A percentile compares a stretch with the other conserved stretches of the same genome.
phyloP scores from a whole-genome alignment of 1,140 invertebrate species.

The Coelopa frigida region DNA sequence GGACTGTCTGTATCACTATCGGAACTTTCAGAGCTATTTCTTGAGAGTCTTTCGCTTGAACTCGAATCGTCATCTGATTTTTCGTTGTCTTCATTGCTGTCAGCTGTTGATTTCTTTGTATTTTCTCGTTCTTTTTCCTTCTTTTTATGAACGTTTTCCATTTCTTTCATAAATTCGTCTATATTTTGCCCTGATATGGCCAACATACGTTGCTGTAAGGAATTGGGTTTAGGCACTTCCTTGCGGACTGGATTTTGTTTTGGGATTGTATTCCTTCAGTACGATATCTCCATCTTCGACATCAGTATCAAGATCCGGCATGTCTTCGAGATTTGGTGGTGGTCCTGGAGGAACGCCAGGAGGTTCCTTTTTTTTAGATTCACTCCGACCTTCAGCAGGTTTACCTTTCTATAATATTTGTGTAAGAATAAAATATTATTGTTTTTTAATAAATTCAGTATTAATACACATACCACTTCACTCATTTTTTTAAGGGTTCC shows the following conservation, averaged over 20 bases:
- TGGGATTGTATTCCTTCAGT: conserved; percentile 15
- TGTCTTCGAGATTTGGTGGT: conserved; percentile 61
- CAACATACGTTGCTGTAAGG: conserved; percentile 75
- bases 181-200: conserved; percentile 81
- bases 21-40: conserved; percentile 4
- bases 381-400: conserved; percentile 28
- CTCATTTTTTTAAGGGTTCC: conserved; percentile 24
- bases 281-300: conserved; percentile 50
- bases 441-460: background rate
- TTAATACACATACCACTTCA: conserved; percentile 4
- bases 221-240: conserved; percentile 59
- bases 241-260: conserved; percentile 19
- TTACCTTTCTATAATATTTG: conserved; percentile 4
- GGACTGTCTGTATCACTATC: conserved; percentile 15
- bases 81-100: conserved; percentile 16
- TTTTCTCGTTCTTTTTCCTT: conserved; percentile 54
- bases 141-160: conserved; percentile 76
- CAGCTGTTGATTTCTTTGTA: conserved; percentile 9
- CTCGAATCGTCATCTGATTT: conserved; percentile 40
- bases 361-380: conserved; percentile 51
- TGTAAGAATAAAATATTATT: background rate
- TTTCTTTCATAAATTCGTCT: conserved; percentile 87
- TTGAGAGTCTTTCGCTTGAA: conserved; percentile 12
- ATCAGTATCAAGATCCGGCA: conserved; percentile 47
- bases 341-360: conserved; percentile 83